Evolutionary conservation across 2,113 vertebrate species (phyloP).

Genomic region (Alosa alosa): DNA sequence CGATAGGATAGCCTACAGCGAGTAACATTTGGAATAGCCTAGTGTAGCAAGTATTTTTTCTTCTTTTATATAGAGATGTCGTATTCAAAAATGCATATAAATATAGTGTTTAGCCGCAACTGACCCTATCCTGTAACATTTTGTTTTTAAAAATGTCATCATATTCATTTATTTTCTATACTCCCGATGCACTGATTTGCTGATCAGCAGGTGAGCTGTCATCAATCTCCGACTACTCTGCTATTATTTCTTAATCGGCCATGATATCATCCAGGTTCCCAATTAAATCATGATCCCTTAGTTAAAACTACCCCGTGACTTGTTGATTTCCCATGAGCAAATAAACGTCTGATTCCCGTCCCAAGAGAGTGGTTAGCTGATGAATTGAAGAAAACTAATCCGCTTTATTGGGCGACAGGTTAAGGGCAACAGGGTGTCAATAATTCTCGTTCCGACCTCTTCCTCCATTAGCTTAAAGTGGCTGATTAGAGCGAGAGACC

Average conservation of each 20-base stretch:
- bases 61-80: background rate
- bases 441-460: conserved; percentile 90
- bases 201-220: conserved; percentile 1
- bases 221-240: conserved; percentile 56
- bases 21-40: background rate
- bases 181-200: background rate
- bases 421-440: conserved; percentile 91
- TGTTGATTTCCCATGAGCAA: conserved; percentile 98
- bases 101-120: background rate
- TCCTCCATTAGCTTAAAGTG: conserved; percentile 88
- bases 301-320: conserved; percentile 80
- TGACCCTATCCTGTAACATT: background rate
- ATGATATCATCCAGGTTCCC: conserved; percentile 68
- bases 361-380: conserved; percentile 81
- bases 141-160: background rate
- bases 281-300: conserved; percentile 69
- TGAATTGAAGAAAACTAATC: conserved; percentile 98
- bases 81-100: too few species aligned
- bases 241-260: conserved; percentile 70
- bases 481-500: conserved; percentile 86
- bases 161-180: background rate
- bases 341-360: conserved; percentile 82
- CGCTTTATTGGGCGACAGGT: conserved; percentile 98
- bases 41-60: background rate
- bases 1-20: background rate